phyloP scores from a whole-genome alignment of 2,888 invertebrate genomes.

The Crematogaster levior region DNA sequence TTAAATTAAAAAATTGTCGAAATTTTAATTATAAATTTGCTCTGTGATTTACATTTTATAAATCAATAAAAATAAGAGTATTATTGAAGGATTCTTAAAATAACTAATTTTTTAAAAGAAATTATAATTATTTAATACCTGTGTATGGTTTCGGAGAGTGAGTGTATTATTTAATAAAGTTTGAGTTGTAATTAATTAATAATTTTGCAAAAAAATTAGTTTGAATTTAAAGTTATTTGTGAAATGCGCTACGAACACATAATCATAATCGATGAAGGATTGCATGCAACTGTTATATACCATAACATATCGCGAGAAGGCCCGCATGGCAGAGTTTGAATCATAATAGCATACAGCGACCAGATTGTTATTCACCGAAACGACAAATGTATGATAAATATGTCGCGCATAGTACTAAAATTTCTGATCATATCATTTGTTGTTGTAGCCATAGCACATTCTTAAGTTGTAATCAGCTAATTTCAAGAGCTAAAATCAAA shows the following conservation, averaged over 20 bases:
- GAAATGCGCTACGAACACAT: neutral
- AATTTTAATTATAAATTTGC: neutral
- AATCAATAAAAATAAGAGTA: neutral
- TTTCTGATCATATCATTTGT: neutral
- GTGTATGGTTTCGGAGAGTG: neutral
- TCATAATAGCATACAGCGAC: constrained; percentile 11
- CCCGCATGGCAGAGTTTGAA: neutral
- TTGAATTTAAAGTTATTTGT: neutral
- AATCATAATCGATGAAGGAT: constrained; percentile 31
- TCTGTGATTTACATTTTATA: neutral
- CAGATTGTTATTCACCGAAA: constrained; percentile 54
- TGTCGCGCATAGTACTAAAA: neutral
- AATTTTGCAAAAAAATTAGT: neutral
- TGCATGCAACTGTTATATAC: too few relatives aligned
- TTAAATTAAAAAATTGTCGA: neutral
- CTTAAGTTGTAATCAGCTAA: neutral
- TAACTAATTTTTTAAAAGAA: neutral
- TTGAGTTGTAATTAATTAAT: neutral
- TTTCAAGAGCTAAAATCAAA: neutral
- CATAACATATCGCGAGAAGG: constrained; percentile 42
- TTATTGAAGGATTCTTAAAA: neutral
- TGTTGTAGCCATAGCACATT: too few relatives aligned
- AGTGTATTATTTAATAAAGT: neutral
- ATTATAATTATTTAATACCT: neutral
- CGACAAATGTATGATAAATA: neutral